Conservation (phyloP, 2,113 vertebrate species). For the Lanius ludovicianus region DNA sequence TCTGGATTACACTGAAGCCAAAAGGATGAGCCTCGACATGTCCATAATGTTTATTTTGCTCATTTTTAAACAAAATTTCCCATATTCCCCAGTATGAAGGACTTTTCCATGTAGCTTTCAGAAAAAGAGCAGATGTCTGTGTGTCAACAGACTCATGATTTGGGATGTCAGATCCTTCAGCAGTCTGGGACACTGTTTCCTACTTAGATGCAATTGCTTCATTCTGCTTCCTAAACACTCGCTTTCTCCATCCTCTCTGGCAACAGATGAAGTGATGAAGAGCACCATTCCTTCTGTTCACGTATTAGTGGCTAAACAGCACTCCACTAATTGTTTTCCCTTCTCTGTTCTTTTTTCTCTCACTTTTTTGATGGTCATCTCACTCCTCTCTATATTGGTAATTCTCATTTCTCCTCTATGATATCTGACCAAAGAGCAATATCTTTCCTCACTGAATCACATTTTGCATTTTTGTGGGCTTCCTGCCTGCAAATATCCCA, state of each 20-base stretch:
- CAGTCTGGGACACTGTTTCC: not conserved
- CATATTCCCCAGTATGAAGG: not conserved
- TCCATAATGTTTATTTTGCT: not conserved
- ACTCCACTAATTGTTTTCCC: not conserved
- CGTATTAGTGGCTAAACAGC: not conserved
- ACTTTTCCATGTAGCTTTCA: not conserved
- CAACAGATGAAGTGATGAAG: not conserved
- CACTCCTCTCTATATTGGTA: not conserved
- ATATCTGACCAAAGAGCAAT: not conserved
- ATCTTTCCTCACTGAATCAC: not conserved
- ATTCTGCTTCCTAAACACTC: not conserved
- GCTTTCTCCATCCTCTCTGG: not conserved
- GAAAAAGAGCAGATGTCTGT: not conserved
- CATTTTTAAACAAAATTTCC: not conserved
- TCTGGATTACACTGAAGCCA: not conserved
- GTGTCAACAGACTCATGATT: not conserved
- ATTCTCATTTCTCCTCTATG: not conserved
- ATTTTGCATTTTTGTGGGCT: not conserved
- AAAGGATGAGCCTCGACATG: not conserved
- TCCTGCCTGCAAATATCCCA: not conserved
- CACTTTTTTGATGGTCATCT: not conserved
- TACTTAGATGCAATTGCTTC: not conserved
- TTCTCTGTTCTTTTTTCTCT: not conserved
- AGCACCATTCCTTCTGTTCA: not conserved
- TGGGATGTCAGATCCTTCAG: not conserved